Percentiles rank a stretch among this genome's conserved stretches.
Conservation (phyloP, 2,113 vertebrate genomes). For the Canis aureus region DNA sequence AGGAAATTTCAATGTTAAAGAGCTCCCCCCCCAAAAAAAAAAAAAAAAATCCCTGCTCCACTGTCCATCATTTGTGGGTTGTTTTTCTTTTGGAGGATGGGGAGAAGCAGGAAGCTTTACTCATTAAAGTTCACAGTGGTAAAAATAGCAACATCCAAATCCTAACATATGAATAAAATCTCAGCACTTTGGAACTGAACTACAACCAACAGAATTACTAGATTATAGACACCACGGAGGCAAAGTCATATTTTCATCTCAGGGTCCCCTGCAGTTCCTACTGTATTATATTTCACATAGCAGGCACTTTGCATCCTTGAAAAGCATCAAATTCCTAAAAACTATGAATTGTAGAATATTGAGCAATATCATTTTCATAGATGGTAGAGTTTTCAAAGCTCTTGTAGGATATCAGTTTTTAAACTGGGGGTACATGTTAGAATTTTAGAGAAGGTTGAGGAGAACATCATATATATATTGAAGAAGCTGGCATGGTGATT, state of each 20-base stretch:
- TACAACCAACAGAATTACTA: not conserved
- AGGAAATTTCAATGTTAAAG: not conserved
- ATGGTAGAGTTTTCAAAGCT: not conserved
- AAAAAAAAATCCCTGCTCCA: not conserved
- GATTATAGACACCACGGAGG: not conserved
- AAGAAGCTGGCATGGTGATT: not conserved
- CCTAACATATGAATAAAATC: not conserved
- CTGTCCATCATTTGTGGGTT: not conserved
- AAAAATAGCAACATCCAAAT: not conserved
- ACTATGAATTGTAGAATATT: not conserved
- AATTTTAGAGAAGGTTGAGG: not conserved
- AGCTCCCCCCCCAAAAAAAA: not conserved
- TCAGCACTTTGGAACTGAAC: not conserved
- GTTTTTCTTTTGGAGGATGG: not conserved
- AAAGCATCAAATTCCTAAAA: constrained; percentile 26
- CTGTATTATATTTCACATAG: not conserved
- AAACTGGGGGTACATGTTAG: not conserved
- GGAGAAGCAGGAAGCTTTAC: not conserved
- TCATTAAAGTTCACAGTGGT: not conserved
- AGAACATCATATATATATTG: not conserved
- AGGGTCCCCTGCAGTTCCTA: not conserved
- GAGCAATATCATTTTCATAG: not conserved
- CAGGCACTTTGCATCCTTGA: not conserved
- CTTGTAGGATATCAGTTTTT: not conserved
- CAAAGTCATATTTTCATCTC: not conserved